Base-by-base conservation (phyloP, 1,140 invertebrate genomes). In the Lasioglossum baleicum region DNA sequence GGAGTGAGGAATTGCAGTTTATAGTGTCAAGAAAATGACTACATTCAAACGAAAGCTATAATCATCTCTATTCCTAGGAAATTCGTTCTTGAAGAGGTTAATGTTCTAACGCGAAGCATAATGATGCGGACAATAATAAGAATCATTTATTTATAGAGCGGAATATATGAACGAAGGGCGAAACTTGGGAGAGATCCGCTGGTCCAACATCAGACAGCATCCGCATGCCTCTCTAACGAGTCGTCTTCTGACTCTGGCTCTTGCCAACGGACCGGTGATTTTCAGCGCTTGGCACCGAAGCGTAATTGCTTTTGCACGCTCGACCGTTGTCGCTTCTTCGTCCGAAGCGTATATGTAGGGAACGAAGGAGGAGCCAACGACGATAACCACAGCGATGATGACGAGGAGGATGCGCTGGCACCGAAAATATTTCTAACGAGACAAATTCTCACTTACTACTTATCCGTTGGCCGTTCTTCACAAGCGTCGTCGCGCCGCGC, bases 251-350 rank as follows among this genome's bases (percentile, higher is more conserved):
- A 74, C 65, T 87, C 79, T 82, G 83, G 70, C 65, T 67, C 69
- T 87, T 89, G 88, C 85, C 88, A 89, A 87, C 76, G 58, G 80
- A 8, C 72, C 73, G 72, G 11, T 75, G 71, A 75, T 73, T 84
- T 87, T 88, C 82, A 87, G 83, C 83, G 83, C 82, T 89, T 89
- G 88, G 87, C 88, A 88, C 72, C 70, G 75, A 20, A 7, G 15
- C 53, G 72, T 74, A 86, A 87, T 85, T 73, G 35, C 77, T 63
- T 82, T 63, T 75, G 51, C 74, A 85, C 84, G 68, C 72, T 44
- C 68, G 56, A 70, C 83, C 67, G 53, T 60, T 70, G 83, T 84
- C 77, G 83, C 76, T 83, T 68, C 63, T 20, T 20, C 42, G 11
- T 48, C 17, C 66, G 51, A 26, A 61, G 60, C 56, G 63, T 53